These are phyloP conservation scores for Pycnomerus fuliginosus DNA, from an alignment of 2,888 invertebrate genomes.

Conservation along the genomic window DNA sequence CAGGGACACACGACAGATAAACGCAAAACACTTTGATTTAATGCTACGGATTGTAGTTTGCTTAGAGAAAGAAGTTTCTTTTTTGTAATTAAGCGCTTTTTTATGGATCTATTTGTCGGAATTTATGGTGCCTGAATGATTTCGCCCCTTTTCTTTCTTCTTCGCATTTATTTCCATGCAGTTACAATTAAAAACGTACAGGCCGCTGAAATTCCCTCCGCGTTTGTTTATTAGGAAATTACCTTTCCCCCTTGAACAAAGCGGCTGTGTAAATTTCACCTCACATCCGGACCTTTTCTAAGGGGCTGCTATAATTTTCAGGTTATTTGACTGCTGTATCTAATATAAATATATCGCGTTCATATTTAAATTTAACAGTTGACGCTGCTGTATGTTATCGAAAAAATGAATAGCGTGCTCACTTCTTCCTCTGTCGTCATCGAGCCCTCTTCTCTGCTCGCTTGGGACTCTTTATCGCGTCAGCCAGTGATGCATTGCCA, in stretches of 20 bases:
- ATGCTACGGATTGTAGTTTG: constrained; percentile 51
- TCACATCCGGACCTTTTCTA: constrained; percentile 13
- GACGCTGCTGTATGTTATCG: constrained; percentile 34
- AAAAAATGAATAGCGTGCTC: constrained; percentile 31
- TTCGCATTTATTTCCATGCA: too few relatives aligned
- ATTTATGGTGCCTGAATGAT: constrained; percentile 39
- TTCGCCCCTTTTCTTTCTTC: constrained; percentile 10
- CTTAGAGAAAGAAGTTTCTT: constrained; percentile 51
- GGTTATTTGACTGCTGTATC: constrained; percentile 28
- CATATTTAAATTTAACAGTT: constrained; percentile 34
- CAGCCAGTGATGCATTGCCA: constrained; percentile 38
- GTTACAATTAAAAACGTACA: too few relatives aligned
- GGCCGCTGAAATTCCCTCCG: too few relatives aligned
- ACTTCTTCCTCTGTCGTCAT: constrained; percentile 27
- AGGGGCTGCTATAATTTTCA: constrained; percentile 21
- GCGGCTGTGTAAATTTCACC: constrained; percentile 8
- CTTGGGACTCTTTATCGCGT: constrained; percentile 37
- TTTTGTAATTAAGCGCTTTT: constrained; percentile 51
- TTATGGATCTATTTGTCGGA: constrained; percentile 41
- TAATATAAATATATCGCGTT: constrained; percentile 31
- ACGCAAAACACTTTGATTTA: constrained; percentile 56
- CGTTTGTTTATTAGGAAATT: too few relatives aligned
- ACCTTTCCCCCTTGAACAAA: constrained; percentile 4
- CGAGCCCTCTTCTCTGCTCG: constrained; percentile 24
- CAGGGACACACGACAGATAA: constrained; percentile 53